Evolutionary conservation across 2,113 vertebrate species (phyloP).

Genomic region (Astur gentilis): DNA sequence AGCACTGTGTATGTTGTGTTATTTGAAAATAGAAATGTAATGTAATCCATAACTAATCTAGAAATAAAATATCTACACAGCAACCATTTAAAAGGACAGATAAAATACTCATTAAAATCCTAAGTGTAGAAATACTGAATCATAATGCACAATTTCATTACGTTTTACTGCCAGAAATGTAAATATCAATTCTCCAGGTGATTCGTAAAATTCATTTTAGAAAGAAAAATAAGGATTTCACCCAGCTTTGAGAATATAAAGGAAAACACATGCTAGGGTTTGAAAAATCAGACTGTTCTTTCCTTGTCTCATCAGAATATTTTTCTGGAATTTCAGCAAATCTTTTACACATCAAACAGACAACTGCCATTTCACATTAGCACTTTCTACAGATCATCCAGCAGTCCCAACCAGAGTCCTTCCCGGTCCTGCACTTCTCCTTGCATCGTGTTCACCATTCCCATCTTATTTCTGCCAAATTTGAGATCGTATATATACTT

Average conservation of each 20-base stretch:
- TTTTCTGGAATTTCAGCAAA: constrained; percentile 48
- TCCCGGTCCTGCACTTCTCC: not conserved
- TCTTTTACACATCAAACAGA: constrained; percentile 7
- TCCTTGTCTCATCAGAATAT: constrained; percentile 14
- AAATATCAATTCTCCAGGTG: constrained; percentile 64
- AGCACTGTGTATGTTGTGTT: constrained; percentile 6
- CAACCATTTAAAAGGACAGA: constrained; percentile 59
- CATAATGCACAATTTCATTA: constrained; percentile 64
- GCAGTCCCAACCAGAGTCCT: not conserved
- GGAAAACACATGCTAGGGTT: constrained; percentile 27
- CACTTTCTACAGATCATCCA: not conserved
- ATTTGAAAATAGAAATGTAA: constrained; percentile 50
- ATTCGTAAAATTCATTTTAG: constrained; percentile 65
- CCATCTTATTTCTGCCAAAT: not conserved
- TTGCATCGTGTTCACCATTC: not conserved
- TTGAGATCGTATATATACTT: not conserved
- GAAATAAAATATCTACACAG: constrained; percentile 62
- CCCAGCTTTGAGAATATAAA: constrained; percentile 45
- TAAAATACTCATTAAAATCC: constrained; percentile 60
- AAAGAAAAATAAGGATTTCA: constrained; percentile 52
- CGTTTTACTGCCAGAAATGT: constrained; percentile 54
- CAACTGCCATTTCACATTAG: not conserved
- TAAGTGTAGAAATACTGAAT: constrained; percentile 69
- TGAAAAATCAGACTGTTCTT: constrained; percentile 20
- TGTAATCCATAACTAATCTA: constrained; percentile 55